Percentiles rank a stretch among this genome's conserved stretches.
Conservation (phyloP, 2,888 invertebrate genomes). For the Eilema depressum region DNA sequence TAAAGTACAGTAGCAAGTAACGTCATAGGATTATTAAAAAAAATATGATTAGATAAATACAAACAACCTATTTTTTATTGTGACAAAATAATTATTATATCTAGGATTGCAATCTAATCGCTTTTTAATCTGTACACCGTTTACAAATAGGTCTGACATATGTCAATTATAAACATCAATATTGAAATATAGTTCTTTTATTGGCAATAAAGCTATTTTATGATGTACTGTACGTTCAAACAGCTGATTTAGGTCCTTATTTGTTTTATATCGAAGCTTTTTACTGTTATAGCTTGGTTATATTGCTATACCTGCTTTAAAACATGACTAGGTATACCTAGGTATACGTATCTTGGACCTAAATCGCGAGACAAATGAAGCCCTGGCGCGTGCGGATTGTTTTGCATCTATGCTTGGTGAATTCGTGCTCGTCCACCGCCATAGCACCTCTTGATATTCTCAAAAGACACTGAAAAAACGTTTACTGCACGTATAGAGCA, state of each 20-base stretch:
- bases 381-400: too few species aligned
- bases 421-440: too few species aligned
- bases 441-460: too few species aligned
- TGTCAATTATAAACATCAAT: constrained; percentile 47
- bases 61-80: constrained; percentile 33
- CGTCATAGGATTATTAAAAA: constrained; percentile 31
- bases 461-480: too few species aligned
- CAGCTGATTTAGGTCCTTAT: not conserved
- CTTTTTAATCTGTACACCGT: constrained; percentile 30
- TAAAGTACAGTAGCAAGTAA: constrained; percentile 34
- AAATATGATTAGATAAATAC: constrained; percentile 20
- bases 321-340: too few species aligned
- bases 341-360: too few species aligned
- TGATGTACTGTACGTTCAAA: not conserved
- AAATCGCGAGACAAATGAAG: too few species aligned
- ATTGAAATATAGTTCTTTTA: constrained; percentile 8
- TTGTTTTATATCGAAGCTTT: not conserved
- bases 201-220: not conserved
- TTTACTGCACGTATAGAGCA: too few species aligned
- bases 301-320: not conserved
- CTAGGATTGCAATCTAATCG: constrained; percentile 39
- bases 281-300: not conserved
- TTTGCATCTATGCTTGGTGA: too few species aligned
- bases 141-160: constrained; percentile 40
- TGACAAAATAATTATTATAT: constrained; percentile 41